Base-by-base conservation (phyloP, 2,888 invertebrate genomes). In the Dryomyza anilis region DNA sequence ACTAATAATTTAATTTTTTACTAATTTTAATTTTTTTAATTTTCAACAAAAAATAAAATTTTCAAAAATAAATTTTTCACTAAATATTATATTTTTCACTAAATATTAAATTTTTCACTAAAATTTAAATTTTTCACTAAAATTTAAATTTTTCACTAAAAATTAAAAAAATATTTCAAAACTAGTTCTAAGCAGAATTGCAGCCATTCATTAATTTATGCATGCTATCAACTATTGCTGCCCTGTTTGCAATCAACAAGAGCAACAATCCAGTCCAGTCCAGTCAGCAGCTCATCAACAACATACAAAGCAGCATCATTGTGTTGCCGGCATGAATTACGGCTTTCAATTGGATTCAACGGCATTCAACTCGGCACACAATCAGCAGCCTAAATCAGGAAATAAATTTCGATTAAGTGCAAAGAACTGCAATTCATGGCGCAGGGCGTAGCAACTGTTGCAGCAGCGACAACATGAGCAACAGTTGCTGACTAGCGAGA, bases 351-450 rank as follows among this genome's bases (percentile, higher is more conserved):
- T n/a, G n/a, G n/a, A n/a, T n/a, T n/a, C n/a, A n/a, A n/a, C n/a
- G n/a, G n/a, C n/a, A n/a, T n/a, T n/a, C n/a, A n/a, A n/a, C n/a
- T n/a, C n/a, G n/a, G n/a, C n/a, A n/a, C n/a, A n/a, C n/a, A n/a
- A n/a, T 39, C 8, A n/a, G 2, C 39, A n/a, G 59, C 46, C 59
- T 48, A 60, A 52, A 63, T 55, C 53, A 53, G 46, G 46, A 63
- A 53, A 63, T 55, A 55, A 63, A 63, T 63, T 53, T 63, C 62
- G 62, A 63, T 63, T 45, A 46, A 55, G 62, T 45, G 62, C 62
- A 55, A 55, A 63, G 62, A 63, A 55, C 19, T 55, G 62, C 62
- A 55, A 52, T 62, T 55, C 55, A 30, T 45, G 43, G 25, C 19
- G n/a, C n/a, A 12, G 5, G 29, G 43, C 12, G 45, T 8, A 43